Evolutionary conservation across 2,888 invertebrate genomes (phyloP).

Genomic region (Chrysotoxum bicinctum): DNA sequence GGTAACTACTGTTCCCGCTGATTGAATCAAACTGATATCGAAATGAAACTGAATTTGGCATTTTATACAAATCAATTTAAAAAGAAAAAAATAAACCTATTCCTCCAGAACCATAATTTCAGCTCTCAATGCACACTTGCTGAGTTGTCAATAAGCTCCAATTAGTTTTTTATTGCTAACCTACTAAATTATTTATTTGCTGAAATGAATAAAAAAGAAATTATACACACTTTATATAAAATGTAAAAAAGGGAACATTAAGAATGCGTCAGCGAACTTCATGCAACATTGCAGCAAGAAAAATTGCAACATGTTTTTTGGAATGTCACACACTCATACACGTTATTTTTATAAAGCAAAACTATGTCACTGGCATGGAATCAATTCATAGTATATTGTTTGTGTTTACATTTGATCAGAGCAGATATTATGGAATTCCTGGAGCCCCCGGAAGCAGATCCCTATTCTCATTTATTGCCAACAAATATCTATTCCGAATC

Average conservation of each 20-base stretch:
- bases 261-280: background rate
- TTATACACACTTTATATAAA: background rate
- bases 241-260: background rate
- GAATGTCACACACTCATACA: constrained; percentile 16
- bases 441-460: constrained; percentile 18
- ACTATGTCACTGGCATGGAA: constrained; percentile 19
- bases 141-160: constrained; percentile 1
- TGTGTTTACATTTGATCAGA: constrained; percentile 3
- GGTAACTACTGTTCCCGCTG: constrained; percentile 23
- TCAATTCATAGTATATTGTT: background rate
- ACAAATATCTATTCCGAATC: constrained; percentile 33
- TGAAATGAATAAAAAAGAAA: background rate
- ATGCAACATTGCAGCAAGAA: background rate
- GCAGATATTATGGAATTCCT: constrained; percentile 40
- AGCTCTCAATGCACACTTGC: constrained; percentile 16
- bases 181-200: background rate
- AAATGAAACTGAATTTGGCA: background rate
- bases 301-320: background rate
- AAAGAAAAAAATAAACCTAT: background rate
- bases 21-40: constrained; percentile 47
- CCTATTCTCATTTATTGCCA: constrained; percentile 37
- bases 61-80: constrained; percentile 49
- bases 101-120: background rate
- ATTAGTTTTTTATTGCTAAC: background rate
- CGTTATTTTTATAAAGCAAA: background rate